Evolutionary conservation across 2,797 vertebrate species (phyloP), one percentile per base, ranked within the genome.

Genomic region (Pangasius macronema): DNA sequence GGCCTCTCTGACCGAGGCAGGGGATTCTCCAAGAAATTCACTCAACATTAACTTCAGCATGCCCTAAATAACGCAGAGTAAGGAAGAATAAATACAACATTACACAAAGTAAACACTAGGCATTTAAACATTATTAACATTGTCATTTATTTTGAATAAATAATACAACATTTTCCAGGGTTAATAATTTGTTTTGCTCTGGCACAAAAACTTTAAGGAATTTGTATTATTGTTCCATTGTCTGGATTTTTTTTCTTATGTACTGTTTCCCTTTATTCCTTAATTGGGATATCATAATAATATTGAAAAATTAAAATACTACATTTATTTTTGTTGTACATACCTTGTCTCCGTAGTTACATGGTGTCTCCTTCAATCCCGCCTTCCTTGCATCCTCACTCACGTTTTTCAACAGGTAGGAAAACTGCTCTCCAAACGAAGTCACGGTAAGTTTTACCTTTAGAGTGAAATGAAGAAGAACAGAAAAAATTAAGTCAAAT

Each of bases 271-370:
- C 42, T 42, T 42, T 42, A 42, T 42, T 42, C 7, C 42, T 42
- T 42, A 42, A 42, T 42, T 42, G 42, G 6, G 42, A 42, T 42
- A 42, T 63, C 1, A 10, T 24, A 1, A 42, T 20, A 2, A 81
- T 36, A 11, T 27, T 1, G 42, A 61, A 27, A 63, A 63, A 13
- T 42, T 42, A 42, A 42, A 42, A 42, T 8, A 42, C 6, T 42
- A 42, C 3, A 39, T 42, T 30, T 82, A 49, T 16, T 2, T 22
- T 72, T 22, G 5, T 39, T 53, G 20, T n/a, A 27, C 33, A 39
- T 9, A 83, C 82, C 82, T 51, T 83, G 65, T 83, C 65, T 3
- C 82, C 82, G 14, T 83, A 83, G 49, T 70, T 51, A 53, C 82
- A 83, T 13, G 49, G 82, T 8, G 65, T 83, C n/a, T 39, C 9